Evolutionary conservation across 2,888 invertebrate genomes (phyloP).

Genomic region (Smittia aterrima): DNA sequence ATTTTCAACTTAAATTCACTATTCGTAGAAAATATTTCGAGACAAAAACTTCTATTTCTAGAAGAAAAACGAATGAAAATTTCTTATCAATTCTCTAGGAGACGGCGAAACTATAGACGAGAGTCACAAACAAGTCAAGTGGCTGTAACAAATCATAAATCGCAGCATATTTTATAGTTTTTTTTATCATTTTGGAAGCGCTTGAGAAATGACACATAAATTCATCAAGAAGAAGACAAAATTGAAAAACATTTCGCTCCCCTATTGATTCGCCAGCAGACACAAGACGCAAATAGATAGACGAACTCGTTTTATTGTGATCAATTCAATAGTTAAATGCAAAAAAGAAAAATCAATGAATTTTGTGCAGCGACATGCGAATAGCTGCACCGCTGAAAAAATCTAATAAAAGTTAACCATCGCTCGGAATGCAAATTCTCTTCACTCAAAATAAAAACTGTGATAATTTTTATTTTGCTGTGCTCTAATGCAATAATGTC

Average conservation of each 20-base stretch:
- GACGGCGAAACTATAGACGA: not conserved
- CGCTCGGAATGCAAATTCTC: not conserved
- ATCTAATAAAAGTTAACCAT: constrained; percentile 5
- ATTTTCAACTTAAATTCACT: too few species aligned
- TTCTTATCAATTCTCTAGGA: not conserved
- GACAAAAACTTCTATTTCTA: not conserved
- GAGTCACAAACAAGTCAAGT: constrained; percentile 31
- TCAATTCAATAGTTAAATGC: not conserved
- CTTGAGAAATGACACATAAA: constrained; percentile 24
- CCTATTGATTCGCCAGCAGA: not conserved
- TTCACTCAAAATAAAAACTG: not conserved
- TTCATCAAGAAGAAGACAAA: constrained; percentile 18
- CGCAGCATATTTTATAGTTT: constrained; percentile 35
- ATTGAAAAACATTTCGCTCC: constrained; percentile 3
- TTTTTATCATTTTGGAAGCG: constrained; percentile 27
- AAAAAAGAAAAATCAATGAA: not conserved
- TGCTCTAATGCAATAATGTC: constrained; percentile 26
- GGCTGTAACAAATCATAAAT: constrained; percentile 34
- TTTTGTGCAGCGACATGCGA: not conserved
- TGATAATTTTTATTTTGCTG: not conserved
- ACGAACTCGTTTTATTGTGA: not conserved
- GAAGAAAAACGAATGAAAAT: not conserved
- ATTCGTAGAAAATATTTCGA: constrained; percentile 7
- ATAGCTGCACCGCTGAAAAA: not conserved
- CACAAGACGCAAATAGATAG: not conserved